Evolutionary conservation across 2,797 vertebrate genomes (phyloP).

Genomic region (Sebastolobus alascanus): DNA sequence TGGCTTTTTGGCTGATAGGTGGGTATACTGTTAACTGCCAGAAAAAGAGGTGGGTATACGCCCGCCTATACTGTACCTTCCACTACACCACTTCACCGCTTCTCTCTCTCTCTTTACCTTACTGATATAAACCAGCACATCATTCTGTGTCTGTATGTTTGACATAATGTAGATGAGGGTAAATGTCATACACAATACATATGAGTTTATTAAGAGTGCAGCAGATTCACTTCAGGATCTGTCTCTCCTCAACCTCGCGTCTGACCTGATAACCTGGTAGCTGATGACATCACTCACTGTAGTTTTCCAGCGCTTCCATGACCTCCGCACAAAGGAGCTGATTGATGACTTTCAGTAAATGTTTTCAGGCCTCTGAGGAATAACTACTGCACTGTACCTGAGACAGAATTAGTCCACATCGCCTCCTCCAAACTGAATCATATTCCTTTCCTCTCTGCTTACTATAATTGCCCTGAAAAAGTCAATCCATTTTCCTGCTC

Average conservation of each 20-base stretch:
- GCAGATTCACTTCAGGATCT: slow-evolving; percentile 29
- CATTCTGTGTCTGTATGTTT: background rate
- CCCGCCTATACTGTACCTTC: too few relatives aligned
- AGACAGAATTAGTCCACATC: slow-evolving; percentile 26
- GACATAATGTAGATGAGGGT: slow-evolving; percentile 5
- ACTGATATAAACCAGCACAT: background rate
- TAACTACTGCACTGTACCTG: slow-evolving; percentile 17
- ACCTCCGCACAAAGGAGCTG: slow-evolving; percentile 3
- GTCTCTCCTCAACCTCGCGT: slow-evolving; percentile 33
- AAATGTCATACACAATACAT: background rate
- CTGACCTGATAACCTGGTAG: slow-evolving; percentile 30
- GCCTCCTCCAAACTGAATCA: slow-evolving; percentile 17
- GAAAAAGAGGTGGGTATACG: too few relatives aligned
- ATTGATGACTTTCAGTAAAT: slow-evolving; percentile 39
- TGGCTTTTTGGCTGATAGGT: too few relatives aligned
- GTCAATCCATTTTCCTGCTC: slow-evolving; percentile 39
- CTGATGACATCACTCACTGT: slow-evolving; percentile 24
- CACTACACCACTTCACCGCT: too few relatives aligned
- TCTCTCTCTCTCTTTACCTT: background rate
- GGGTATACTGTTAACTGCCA: too few relatives aligned
- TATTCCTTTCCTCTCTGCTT: slow-evolving; percentile 2
- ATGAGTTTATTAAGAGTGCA: slow-evolving; percentile 23
- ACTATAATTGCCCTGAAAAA: slow-evolving; percentile 39
- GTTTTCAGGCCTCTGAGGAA: slow-evolving; percentile 11
- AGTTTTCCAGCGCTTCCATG: slow-evolving; percentile 19